Base-by-base conservation (phyloP, 2,888 invertebrate species). In the Heliconius hortense region DNA sequence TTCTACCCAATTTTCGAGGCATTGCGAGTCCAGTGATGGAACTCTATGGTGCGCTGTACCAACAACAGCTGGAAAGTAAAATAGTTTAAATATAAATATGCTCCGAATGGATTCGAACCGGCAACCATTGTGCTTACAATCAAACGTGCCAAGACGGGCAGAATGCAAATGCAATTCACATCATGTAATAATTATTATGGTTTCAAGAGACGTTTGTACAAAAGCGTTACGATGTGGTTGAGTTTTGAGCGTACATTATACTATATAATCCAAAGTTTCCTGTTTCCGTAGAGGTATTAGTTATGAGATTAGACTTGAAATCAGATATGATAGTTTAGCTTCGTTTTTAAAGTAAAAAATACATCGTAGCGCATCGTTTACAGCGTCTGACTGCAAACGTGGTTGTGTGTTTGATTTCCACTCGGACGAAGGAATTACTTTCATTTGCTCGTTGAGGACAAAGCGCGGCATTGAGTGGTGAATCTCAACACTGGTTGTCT, bases 241-340 rank as follows among this genome's bases (percentile, higher is more conserved):
- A 26, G 63, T 60, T 71, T 59, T 75, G 28, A 70, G 56, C 59
- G 64, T 70, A 48, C 56, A 70, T 74, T 74, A 74, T 56, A 74
- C n/a, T 71, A 39, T 48, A 56, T 75, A 64, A 71, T 75, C 70
- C 70, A 43, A 64, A 53, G 70, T 75, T 69, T 64, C 64, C 35
- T 75, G 70, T 64, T 75, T 71, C 64, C 63, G 53, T 70, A 21
- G 43, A 68, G 62, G 74, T 69, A 69, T 69, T 69, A 69, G 69
- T 69, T 69, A 53, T 31, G 69, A 31, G 53, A 53, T 69, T 69
- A 56, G 31, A 69, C 56, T 28, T 56, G 28, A 13, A 69, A 56
- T 69, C 69, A 69, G 53, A 56, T 69, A 69, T 69, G 53, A n/a
- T 53, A 69, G 56, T 35, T 69, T 53, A 56, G 31, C 31, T 69